Base-by-base conservation (phyloP, 2,888 invertebrate genomes). In the Ectemnius continuus region DNA sequence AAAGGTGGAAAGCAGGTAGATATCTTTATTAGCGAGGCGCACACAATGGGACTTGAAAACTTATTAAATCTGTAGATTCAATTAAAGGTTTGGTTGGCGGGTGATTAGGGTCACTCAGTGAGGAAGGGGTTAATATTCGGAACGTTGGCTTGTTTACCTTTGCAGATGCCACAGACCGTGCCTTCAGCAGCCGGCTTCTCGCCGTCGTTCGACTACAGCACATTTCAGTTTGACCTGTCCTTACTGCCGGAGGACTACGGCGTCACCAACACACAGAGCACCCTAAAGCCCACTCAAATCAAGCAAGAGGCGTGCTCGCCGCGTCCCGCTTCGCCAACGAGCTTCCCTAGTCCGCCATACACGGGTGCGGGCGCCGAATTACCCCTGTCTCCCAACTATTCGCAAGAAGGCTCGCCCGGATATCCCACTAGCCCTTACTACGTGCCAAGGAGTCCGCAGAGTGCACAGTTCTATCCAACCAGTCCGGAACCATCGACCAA, bases 91-190 rank as follows among this genome's bases (percentile, higher is more conserved):
- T 36, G 8, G 8, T 36, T 36, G 4, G 6, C 11, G 0, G 0
- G 8, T 36, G 6, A 36, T 36, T 36, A 36, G 5, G 8, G 36
- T 36, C 1, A 36, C 8, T 36, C 36, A 36, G 8, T 36, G 2
- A 6, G 36, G 0, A 23, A 36, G 36, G 36, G 36, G 36, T 3
- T 36, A 36, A 36, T 36, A 8, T 36, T 11, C 36, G 36, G 6
- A 18, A 70, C 47, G 2, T 26, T 14, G 4, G 60, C 16, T 47
- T 60, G 8, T 14, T 61, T 23, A 59, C 85, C 82, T 80, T 92
- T 92, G 13, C 94, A 96, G 96, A 96, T 96, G 95, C 95, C 96
- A 91, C 96, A 96, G 92, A 95, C 94, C 87, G 96, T 96, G 86
- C 96, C 96, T 72, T 93, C 95, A 85, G 95, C 95, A 87, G 85